Conservation (phyloP, 2,113 vertebrate species). For the Protomyctophum bolini region DNA sequence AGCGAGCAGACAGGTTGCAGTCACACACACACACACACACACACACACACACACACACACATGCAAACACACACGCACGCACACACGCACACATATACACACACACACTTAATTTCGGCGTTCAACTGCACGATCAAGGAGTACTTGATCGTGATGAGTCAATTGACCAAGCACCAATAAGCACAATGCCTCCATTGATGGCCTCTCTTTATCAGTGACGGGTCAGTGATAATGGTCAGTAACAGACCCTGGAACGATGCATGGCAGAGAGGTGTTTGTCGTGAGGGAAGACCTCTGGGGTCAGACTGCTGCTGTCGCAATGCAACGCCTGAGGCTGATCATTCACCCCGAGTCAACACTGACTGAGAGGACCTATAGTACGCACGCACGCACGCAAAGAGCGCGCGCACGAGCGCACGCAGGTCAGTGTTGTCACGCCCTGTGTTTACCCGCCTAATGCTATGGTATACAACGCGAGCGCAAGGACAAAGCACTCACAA, state of each 20-base stretch:
- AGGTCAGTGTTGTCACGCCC: conserved; percentile 6
- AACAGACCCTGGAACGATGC: conserved; percentile 16
- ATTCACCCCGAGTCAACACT: conserved; percentile 72
- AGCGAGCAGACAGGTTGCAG: too few relatives aligned
- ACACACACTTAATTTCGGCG: background rate
- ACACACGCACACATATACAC: background rate
- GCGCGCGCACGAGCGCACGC: background rate
- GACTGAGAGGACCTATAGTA: conserved; percentile 8
- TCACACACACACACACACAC: background rate
- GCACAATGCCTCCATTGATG: conserved; percentile 17
- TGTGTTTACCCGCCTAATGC: conserved; percentile 44
- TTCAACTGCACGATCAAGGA: background rate
- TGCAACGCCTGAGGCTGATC: conserved; percentile 46
- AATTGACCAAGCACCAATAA: conserved; percentile 51
- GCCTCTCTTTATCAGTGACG: background rate
- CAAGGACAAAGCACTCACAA: conserved; percentile 35
- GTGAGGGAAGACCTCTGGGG: background rate
- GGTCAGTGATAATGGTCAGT: conserved; percentile 36
- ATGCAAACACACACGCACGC: background rate
- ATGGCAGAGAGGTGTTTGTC: conserved; percentile 26
- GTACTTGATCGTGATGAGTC: conserved; percentile 18
- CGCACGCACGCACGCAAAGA: background rate
- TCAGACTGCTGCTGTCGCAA: conserved; percentile 45
- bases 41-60: background rate
- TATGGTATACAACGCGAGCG: conserved; percentile 30